Conservation (phyloP, 2,113 vertebrate species). For the Gymnarchus niloticus region DNA sequence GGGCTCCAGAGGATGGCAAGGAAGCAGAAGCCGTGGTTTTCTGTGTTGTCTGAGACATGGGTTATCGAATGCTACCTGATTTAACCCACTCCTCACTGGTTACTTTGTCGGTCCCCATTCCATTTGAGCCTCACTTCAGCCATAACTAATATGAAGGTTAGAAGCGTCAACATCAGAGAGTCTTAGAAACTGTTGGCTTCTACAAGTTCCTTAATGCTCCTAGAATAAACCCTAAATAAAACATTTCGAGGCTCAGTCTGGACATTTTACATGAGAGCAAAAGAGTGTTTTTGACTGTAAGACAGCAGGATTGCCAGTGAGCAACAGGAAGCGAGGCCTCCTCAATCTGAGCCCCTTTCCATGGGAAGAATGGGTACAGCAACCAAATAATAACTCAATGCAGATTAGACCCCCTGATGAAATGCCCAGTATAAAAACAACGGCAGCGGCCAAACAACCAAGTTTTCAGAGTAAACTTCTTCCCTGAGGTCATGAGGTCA, state of each 20-base stretch:
- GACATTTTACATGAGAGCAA: not conserved
- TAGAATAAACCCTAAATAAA: not conserved
- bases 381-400: not conserved
- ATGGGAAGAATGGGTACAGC: not conserved
- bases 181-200: too few relatives aligned
- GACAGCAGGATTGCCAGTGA: not conserved
- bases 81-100: not conserved
- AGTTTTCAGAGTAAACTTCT: not conserved
- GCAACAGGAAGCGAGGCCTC: not conserved
- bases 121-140: not conserved
- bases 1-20: not conserved
- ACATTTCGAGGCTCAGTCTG: not conserved
- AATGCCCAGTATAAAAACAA: not conserved
- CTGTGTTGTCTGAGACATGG: not conserved
- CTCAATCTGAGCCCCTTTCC: not conserved
- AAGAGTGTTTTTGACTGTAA: not conserved
- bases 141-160: not conserved
- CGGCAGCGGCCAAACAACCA: not conserved
- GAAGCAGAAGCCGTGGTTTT: not conserved
- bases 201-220: not conserved
- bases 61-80: not conserved
- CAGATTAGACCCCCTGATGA: not conserved
- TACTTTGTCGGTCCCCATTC: not conserved
- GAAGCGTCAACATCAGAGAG: too few relatives aligned
- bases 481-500: not conserved